Conservation (phyloP, 2,888 invertebrate genomes). For the Agelastica alni region DNA sequence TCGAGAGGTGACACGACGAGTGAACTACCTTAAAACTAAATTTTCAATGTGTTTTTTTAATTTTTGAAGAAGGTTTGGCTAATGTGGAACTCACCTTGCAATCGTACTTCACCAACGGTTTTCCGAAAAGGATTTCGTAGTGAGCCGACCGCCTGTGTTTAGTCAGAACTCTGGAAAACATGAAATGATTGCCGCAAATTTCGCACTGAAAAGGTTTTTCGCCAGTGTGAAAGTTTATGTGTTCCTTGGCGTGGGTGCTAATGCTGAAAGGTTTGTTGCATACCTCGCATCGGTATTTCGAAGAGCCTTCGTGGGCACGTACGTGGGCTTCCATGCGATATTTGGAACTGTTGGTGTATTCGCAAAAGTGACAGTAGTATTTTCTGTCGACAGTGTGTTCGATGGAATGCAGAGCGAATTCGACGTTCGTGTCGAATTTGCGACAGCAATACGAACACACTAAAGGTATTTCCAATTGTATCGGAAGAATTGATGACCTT, state of each 20-base stretch:
- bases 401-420: conserved; percentile 45
- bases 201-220: conserved; percentile 59
- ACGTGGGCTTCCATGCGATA: conserved; percentile 52
- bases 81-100: conserved; percentile 53
- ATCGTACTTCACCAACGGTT: conserved; percentile 48
- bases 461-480: conserved; percentile 48
- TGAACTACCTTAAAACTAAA: no score
- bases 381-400: conserved; percentile 38
- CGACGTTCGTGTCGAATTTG: conserved; percentile 53
- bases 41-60: no score
- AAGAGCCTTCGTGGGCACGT: conserved; percentile 54
- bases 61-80: no score
- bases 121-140: conserved; percentile 51
- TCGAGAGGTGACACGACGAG: no score
- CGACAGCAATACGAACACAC: conserved; percentile 60
- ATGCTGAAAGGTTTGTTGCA: conserved; percentile 46
- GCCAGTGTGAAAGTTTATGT: conserved; percentile 46
- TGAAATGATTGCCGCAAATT: conserved; percentile 59
- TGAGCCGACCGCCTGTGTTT: conserved; percentile 58
- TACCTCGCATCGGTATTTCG: conserved; percentile 50
- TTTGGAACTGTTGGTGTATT: conserved; percentile 46
- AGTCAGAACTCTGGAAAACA: conserved; percentile 56
- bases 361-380: conserved; percentile 47
- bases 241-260: conserved; percentile 45
- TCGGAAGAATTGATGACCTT: conserved; percentile 20